These are phyloP conservation scores for Tenualosa ilisha DNA, from an alignment of 2,797 vertebrate genomes.

Conservation along the genomic window DNA sequence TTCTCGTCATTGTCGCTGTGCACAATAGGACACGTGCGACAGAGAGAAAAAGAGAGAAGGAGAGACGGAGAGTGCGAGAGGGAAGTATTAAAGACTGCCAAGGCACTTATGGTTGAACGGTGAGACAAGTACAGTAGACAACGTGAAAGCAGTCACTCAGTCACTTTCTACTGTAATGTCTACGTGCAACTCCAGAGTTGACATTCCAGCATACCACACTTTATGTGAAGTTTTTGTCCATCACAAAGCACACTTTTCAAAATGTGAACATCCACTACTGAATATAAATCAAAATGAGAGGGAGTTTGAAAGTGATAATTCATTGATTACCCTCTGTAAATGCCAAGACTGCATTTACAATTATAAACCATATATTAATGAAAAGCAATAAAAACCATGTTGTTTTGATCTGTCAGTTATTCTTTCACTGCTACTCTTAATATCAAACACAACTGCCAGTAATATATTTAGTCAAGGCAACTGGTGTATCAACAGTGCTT, in stretches of 20 bases:
- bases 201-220: not conserved
- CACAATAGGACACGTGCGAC: conserved; percentile 33
- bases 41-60: not conserved
- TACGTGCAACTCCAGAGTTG: not conserved
- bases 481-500: not conserved
- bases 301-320: not conserved
- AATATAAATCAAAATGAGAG: not conserved
- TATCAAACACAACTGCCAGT: not conserved
- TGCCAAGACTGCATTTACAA: not conserved
- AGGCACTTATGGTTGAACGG: not conserved
- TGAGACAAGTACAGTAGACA: not conserved
- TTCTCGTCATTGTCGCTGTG: conserved; percentile 94
- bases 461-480: not conserved
- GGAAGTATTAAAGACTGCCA: not conserved
- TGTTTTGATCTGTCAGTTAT: not conserved
- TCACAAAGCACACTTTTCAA: not conserved
- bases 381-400: not conserved
- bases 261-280: conserved; percentile 9
- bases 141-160: not conserved
- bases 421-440: not conserved
- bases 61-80: not conserved
- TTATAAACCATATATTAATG: not conserved
- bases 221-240: not conserved
- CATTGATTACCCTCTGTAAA: not conserved
- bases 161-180: conserved; percentile 7